Base-by-base conservation (phyloP, 2,113 vertebrate genomes). In the Lipophrys pholis region DNA sequence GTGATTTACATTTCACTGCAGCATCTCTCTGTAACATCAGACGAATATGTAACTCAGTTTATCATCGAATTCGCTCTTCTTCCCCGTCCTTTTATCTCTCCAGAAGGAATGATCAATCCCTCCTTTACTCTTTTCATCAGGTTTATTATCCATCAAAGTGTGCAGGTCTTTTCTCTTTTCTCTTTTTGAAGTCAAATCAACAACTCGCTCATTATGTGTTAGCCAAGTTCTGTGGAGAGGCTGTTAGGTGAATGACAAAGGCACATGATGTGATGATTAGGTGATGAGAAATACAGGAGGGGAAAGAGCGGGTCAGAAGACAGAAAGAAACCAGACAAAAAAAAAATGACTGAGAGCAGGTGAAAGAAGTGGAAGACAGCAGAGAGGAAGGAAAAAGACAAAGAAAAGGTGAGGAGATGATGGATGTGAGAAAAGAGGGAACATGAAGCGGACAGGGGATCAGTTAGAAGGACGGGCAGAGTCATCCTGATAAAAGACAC, bases 401-500 rank as follows among this genome's bases (percentile, higher is more conserved):
- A n/a, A n/a, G 9, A 11, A 16, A 16, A 17, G 40, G 11, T n/a
- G 17, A 63, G 36, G 12, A 8, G 6, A 21, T 42, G 41, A 8
- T 57, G 69, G 41, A 21, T 2, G 5, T 1, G 46, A 49, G 38
- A 39, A 17, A 40, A 40, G 9, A 56, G 36, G 8, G 14, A 39
- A 36, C 60, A 16, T 17, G 46, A 30, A 51, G 52, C 43, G 48
- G 45, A 60, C 3, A 54, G 12, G 39, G 12, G 15, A 43, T 10
- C 6, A 35, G 46, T 14, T 38, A 14, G 43, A 60, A 45, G 52
- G 60, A 78, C 39, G 49, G 62, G 71, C 7, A 0, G 14, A 55
- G 42, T 9, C 17, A 7, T 67, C 30, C 17, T 52, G 55, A 70
- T 36, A n/a, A 62, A 17, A 53, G 65, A 75, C 69, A 81, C 62